Evolutionary conservation across 2,888 invertebrate genomes (phyloP).

Genomic region (Amblyjoppa fuscipennis): DNA sequence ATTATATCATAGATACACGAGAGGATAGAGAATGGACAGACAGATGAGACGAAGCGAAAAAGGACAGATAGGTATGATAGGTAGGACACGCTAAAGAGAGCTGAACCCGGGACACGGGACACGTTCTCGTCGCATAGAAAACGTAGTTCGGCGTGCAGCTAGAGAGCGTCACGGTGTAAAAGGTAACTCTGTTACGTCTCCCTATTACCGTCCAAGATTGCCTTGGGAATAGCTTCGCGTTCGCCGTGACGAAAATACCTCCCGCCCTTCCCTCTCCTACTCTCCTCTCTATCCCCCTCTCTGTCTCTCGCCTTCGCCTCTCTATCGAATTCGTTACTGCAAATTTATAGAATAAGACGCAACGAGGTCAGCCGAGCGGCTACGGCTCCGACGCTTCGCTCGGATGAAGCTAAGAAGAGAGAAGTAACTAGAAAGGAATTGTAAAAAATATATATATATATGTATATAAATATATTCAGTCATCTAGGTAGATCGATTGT

Average conservation of each 20-base stretch:
- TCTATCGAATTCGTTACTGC: constrained; percentile 66
- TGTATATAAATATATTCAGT: not conserved
- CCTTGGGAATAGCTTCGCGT: constrained; percentile 74
- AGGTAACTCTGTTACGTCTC: constrained; percentile 74
- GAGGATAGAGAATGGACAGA: constrained; percentile 33
- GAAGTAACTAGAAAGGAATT: not conserved
- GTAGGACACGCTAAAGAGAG: constrained; percentile 16
- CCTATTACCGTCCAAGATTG: constrained; percentile 75
- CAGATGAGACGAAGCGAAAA: constrained; percentile 30
- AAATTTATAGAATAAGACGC: constrained; percentile 69
- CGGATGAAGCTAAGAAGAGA: constrained; percentile 1
- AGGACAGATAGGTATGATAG: constrained; percentile 14
- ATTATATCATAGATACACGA: constrained; percentile 71
- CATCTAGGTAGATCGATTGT: constrained; percentile 8
- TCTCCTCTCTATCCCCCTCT: not conserved
- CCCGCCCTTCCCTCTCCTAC: constrained; percentile 1
- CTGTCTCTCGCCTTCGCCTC: constrained; percentile 20
- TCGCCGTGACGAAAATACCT: constrained; percentile 70
- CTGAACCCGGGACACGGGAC: constrained; percentile 28
- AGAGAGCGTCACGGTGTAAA: constrained; percentile 66
- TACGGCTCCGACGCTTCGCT: constrained; percentile 11
- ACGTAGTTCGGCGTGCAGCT: constrained; percentile 45
- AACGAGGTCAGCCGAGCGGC: constrained; percentile 37
- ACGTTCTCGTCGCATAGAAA: constrained; percentile 43
- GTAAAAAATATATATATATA: not conserved